Evolutionary conservation across 2,113 vertebrate genomes (phyloP), one percentile per base, ranked within the genome.

Genomic region (Pongo pygmaeus): DNA sequence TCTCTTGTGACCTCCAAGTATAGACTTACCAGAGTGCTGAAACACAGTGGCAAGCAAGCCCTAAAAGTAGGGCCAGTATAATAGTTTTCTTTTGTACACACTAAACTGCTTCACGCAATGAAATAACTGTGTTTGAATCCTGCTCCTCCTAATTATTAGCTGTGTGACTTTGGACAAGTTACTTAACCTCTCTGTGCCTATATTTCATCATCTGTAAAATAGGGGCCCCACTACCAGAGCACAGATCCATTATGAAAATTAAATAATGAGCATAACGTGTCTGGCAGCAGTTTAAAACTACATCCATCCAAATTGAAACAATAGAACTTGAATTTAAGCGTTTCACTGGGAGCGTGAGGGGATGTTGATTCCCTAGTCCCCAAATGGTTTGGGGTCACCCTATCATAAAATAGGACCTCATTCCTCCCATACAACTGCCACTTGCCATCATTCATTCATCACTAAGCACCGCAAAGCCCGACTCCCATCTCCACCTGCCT

Each of bases 401-500:
- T 86, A 50, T 74, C 96, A 98, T 94, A 98, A 97, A 97, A 83
- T 32, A 91, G 96, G 97, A 88, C 67, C 94, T 80, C 91, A 67
- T 90, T 97, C 97, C 91, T 97, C 91, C 96, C 96, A 94, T 50
- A 7, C 27, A 98, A 98, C 96, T 97, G 97, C 97, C 97, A 86
- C 84, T 97, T 96, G 97, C 98, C 97, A 98, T 98, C 98, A 98
- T 98, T 98, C 98, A 98, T 98, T 97, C 97, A 93, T 96, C 97
- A 95, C 97, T 97, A 98, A 98, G 97, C 84, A 95, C 94, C 93
- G 90, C 90, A 97, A 98, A 97, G 95, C 83, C 13, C 74, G 94
- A 96, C 97, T 97, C 97, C 98, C 98, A 98, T 98, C 98, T 98
- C 98, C 98, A 99, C 98, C 98, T 99, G 98, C 98, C 98, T 98